Base-by-base conservation (phyloP, 2,797 vertebrate genomes). In the Odontamblyopus rebecca region DNA sequence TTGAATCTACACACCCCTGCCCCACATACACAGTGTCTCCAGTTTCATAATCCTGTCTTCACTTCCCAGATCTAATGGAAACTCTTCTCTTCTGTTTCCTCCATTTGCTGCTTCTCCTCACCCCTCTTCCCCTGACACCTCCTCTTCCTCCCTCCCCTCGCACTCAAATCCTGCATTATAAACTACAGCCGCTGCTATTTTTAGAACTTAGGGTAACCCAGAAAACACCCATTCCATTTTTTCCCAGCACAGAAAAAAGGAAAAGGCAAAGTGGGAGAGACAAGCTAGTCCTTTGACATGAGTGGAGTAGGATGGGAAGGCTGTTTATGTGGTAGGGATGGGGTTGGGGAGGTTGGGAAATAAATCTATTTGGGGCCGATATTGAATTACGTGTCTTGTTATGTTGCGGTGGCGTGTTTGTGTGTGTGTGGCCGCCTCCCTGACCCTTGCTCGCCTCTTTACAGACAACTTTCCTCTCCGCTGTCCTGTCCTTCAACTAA, bases 141-240 rank as follows among this genome's bases (percentile, higher is more conserved):
- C 29, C 53, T 23, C 66, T 50, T 18, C 38, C 38, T 44, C 62
- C 62, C 38, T 13, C 38, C 41, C 30, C 48, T 15, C 32, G 32
- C 51, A 29, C 18, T n/a, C 48, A 60, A 71, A 65, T 82, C 82
- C 76, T 91, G 87, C 91, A 90, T 90, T 90, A 91, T 89, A 82
- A 86, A 92, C 84, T 80, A 86, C 87, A 82, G 83, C 83, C 54
- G 74, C 44, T 44, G 78, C 89, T 91, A 92, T 92, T 92, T 91
- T 89, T 92, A 91, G 90, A 84, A 35, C 67, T 3, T 63, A 82
- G 90, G 90, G 87, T 91, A 91, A 89, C 91, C 91, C 89, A 90
- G 88, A 91, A 91, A 88, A 87, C 80, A 85, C 88, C 85, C 82
- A 68, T 85, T 85, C 41, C 23, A 80, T 86, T 86, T 85, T 11